These are phyloP conservation scores for Crocodylus rhombifer DNA, from an alignment of 2,797 vertebrate species.

Conservation along the genomic window DNA sequence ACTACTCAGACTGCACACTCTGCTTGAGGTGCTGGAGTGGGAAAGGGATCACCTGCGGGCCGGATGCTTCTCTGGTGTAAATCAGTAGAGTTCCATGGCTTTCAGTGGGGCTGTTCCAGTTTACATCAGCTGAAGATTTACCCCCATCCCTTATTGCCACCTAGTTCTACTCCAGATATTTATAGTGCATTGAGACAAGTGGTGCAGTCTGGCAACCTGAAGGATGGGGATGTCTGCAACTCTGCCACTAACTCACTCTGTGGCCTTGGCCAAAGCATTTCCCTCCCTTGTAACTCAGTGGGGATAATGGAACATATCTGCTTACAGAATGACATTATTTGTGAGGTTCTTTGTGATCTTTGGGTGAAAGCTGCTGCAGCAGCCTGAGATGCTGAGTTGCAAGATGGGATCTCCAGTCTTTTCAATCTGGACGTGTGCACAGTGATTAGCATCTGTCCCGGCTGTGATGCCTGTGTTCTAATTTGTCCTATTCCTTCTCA, in stretches of 20 bases:
- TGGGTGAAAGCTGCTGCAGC: neutral
- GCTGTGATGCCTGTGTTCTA: neutral
- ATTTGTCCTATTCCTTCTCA: neutral
- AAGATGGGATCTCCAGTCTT: neutral
- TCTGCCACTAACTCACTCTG: fast-evolving
- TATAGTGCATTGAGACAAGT: neutral
- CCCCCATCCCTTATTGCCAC: neutral
- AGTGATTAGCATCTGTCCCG: neutral
- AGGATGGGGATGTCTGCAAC: neutral
- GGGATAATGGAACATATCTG: neutral
- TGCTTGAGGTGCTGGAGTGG: neutral
- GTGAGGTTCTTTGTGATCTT: neutral
- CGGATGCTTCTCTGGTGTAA: neutral
- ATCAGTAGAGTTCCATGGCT: neutral
- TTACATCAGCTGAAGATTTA: neutral
- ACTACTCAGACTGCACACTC: neutral
- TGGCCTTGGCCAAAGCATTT: neutral
- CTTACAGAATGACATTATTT: neutral
- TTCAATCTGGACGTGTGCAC: neutral
- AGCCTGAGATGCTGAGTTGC: fast-evolving
- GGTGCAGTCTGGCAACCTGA: neutral
- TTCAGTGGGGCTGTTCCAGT: neutral
- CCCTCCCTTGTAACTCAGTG: fast-evolving
- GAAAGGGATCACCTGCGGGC: neutral
- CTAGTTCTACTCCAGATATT: neutral